Conservation (phyloP, 2,888 invertebrate species). For the Dasysyrphus tricinctus region DNA sequence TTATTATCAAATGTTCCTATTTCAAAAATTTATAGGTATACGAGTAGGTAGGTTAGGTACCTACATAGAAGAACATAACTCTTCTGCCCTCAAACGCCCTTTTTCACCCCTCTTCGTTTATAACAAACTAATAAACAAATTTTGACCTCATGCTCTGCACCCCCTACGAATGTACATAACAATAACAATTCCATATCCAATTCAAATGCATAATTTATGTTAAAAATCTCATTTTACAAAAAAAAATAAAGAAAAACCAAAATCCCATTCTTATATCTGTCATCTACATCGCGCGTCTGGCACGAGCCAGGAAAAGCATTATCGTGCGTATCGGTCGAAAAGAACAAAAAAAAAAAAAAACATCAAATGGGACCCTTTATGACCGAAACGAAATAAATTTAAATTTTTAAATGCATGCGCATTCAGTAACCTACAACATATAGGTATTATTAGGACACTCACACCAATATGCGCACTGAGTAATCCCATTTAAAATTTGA, state of each 20-base stretch:
- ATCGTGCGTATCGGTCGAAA: conserved; percentile 9
- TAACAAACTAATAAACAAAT: conserved; percentile 70
- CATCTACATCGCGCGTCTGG: conserved; percentile 52
- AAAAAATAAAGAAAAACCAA: conserved; percentile 47
- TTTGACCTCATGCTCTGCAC: conserved; percentile 66
- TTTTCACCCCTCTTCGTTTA: conserved; percentile 22
- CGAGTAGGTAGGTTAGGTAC: conserved; percentile 1
- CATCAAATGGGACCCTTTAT: conserved; percentile 52
- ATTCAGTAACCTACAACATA: neutral
- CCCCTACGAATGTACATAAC: conserved; percentile 29
- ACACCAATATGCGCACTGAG: neutral
- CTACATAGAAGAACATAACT: conserved; percentile 1
- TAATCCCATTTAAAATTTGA: conserved; percentile 45
- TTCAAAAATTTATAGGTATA: neutral
- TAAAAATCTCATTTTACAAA: conserved; percentile 73
- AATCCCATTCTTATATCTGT: conserved; percentile 74
- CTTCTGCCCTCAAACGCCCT: neutral
- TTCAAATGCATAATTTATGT: conserved; percentile 73
- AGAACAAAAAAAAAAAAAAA: neutral
- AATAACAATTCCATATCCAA: conserved; percentile 46
- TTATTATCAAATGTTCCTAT: conserved; percentile 53
- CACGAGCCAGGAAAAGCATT: conserved; percentile 60
- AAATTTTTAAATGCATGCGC: conserved; percentile 70
- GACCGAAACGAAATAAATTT: conserved; percentile 66
- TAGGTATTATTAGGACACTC: neutral